Evolutionary conservation across 1,140 invertebrate genomes (phyloP).

Genomic region (Heterodera carotae): DNA sequence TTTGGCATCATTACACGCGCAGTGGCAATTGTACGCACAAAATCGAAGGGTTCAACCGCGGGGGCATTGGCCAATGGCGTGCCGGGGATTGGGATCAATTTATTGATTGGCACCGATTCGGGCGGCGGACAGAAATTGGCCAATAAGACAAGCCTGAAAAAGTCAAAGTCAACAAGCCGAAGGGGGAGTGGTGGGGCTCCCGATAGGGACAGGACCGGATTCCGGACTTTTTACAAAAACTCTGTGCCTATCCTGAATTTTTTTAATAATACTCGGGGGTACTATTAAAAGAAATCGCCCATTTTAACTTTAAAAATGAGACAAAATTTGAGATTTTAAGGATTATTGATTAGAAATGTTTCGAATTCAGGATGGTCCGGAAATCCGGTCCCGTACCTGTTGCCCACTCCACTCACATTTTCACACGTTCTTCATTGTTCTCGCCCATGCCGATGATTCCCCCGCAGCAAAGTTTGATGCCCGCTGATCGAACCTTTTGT

Average conservation of each 20-base stretch:
- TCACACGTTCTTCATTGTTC: conserved; percentile 19
- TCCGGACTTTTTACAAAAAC: too few species aligned
- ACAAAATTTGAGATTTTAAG: too few species aligned
- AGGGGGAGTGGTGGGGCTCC: background rate
- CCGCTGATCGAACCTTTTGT: conserved; percentile 22
- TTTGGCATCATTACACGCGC: conserved; percentile 25
- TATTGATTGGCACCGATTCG: conserved; percentile 25
- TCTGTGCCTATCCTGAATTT: too few species aligned
- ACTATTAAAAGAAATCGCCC: too few species aligned
- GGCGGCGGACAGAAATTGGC: background rate
- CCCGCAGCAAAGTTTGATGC: conserved; percentile 23
- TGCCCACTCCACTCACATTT: conserved; percentile 17
- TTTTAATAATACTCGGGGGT: too few species aligned
- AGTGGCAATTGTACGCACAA: conserved; percentile 28
- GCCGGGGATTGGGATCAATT: conserved; percentile 26
- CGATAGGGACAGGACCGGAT: too few species aligned
- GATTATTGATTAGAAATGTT: too few species aligned
- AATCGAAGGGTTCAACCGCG: conserved; percentile 17
- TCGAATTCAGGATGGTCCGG: too few species aligned
- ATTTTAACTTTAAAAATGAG: too few species aligned
- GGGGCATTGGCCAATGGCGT: conserved; percentile 14
- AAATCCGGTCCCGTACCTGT: too few species aligned
- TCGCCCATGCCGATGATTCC: conserved; percentile 29
- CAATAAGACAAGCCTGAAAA: conserved; percentile 6
- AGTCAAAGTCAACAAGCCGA: too few species aligned